Evolutionary conservation across 1,140 invertebrate species (phyloP).

Genomic region (Anastrepha obliqua): DNA sequence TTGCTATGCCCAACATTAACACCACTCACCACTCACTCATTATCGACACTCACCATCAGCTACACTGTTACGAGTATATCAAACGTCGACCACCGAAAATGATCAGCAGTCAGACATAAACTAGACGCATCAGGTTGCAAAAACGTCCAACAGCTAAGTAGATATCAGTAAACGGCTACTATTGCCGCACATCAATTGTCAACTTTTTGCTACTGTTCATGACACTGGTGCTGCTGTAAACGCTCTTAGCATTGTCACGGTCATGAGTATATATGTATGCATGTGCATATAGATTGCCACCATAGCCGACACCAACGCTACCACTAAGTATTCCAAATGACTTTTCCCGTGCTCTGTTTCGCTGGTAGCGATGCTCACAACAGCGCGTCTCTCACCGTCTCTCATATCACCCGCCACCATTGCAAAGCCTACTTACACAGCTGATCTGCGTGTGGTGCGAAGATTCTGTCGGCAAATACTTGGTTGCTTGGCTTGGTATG

Average conservation of each 20-base stretch:
- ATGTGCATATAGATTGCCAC: background rate
- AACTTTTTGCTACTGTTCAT: slow-evolving; percentile 28
- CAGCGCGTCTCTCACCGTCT: background rate
- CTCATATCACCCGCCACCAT: background rate
- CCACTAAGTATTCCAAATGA: background rate
- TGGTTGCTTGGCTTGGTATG: slow-evolving; percentile 43
- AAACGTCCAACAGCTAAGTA: background rate
- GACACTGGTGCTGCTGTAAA: background rate
- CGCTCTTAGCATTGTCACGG: slow-evolving; percentile 3
- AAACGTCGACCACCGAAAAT: slow-evolving; percentile 8
- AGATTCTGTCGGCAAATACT: slow-evolving; percentile 48
- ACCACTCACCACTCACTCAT: background rate
- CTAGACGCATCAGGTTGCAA: background rate
- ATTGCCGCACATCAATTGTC: background rate
- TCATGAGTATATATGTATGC: background rate
- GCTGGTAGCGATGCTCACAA: background rate
- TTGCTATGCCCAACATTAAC: background rate
- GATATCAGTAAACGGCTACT: background rate
- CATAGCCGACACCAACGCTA: slow-evolving; percentile 18
- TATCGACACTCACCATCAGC: background rate
- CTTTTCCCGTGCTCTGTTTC: slow-evolving; percentile 3
- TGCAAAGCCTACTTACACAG: background rate
- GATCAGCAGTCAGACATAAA: background rate
- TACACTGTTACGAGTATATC: background rate
- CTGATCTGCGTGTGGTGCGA: background rate